Base-by-base conservation (phyloP, 2,888 invertebrate genomes). In the Lamellibrachia satsuma region DNA sequence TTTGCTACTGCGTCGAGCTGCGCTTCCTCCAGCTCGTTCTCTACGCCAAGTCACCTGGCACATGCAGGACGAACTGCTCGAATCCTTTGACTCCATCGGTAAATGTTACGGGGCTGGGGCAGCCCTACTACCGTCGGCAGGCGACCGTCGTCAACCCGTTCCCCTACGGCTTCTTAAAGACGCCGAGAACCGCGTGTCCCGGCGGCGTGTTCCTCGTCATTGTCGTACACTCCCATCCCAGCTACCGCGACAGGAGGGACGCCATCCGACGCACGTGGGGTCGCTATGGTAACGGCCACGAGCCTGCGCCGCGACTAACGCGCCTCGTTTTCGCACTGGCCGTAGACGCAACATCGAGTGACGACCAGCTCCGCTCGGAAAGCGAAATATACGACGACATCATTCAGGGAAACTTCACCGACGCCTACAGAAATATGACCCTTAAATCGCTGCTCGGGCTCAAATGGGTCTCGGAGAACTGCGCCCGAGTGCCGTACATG, bases 181-280 rank as follows among this genome's bases (percentile, higher is more conserved):
- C 57, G 15, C 93, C 93, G 6, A 52, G 52, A 52, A 52, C 52
- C 9, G n/a, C 92, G 1, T 94, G 94, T 52, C 52, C 90, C n/a
- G 27, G 60, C n/a, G 55, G 91, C 90, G 93, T 93, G 4, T 27
- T 91, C 27, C 60, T 94, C 22, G 92, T 94, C 51, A 92, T 94
- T 27, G 92, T 95, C 15, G 93, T 94, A 55, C 95, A 95, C 92
- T 93, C 94, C n/a, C 92, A 98, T 93, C 97, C 97, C 1, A 97
- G 97, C 95, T 98, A 98, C 96, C 97, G 93, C 15, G 94, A 93
- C n/a, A 92, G 94, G 90, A 92, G 96, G n/a, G 90, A 93, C 57
- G 95, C 94, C 22, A 95, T 96, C 22, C 93, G 96, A 15, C 94
- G 94, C 7, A 96, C 96, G 2, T 96, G 96, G 96, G 96, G 95